Base-by-base conservation (phyloP, 2,797 vertebrate species). In the Cyprinella venusta region DNA sequence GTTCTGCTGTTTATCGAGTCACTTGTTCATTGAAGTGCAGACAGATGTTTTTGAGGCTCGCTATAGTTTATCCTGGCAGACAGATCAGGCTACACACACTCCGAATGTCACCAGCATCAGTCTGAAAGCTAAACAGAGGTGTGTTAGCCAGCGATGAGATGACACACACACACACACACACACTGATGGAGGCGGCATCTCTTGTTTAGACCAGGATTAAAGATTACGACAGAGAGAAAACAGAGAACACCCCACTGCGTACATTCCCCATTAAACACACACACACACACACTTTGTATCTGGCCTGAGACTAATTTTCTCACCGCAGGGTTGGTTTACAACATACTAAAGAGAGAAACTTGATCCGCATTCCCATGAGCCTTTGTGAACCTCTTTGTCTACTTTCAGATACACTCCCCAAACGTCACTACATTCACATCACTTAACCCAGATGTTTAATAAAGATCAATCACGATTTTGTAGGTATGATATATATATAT, bases 1-100 rank as follows among this genome's bases (percentile, higher is more conserved):
- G 7, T 2, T 21, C 7, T 24, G n/a, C 70, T 26, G 38, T 80
- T 80, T n/a, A 78, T 48, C 33, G 8, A 40, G 5, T 54, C 16
- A n/a, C 30, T 45, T 13, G 16, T 16, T n/a, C 45, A 18, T 33
- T 83, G 82, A 84, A 61, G 19, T 69, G 67, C 82, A 42, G 67
- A 36, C 26, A 6, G 65, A 68, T 15, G 15, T 2, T 69, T 48
- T 5, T 15, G 45, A 48, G 45, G 45, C 45, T 48, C 4, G 45
- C 45, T 48, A 5, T 48, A 48, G 12, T 50, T 82, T 75, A 82
- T 38, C 74, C 19, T 45, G 21, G 63, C 56, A 56, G 21, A 40
- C 21, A 5, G 45, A 52, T 6, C 50, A 21, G 52, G 4, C 42
- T 48, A 77, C 64, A 45, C 56, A 26, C 56, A 40, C 36, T 61